Conservation (phyloP, 2,797 vertebrate species). For the Anniella stebbinsi region DNA sequence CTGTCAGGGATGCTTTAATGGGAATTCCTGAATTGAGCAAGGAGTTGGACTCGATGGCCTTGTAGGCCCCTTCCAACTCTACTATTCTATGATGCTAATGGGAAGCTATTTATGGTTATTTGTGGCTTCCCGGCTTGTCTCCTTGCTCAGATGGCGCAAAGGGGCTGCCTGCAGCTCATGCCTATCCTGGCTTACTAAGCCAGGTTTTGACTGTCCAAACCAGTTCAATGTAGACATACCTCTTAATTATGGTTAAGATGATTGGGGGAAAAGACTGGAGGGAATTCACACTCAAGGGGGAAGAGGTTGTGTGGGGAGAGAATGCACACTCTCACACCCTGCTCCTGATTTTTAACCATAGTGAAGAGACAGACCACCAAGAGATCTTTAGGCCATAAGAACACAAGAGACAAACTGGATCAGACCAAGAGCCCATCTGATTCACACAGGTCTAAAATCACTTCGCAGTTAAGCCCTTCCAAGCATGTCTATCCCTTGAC, state of each 20-base stretch:
- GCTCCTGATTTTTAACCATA: not conserved
- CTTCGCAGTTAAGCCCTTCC: not conserved
- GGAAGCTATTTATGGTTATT: not conserved
- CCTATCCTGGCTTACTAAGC: too few species aligned
- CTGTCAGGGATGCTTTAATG: too few species aligned
- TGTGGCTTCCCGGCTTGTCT: not conserved
- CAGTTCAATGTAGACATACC: not conserved
- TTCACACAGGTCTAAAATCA: not conserved
- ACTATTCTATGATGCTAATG: too few species aligned
- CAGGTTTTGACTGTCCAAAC: not conserved
- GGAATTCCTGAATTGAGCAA: too few species aligned
- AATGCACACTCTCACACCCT: not conserved
- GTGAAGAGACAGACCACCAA: not conserved
- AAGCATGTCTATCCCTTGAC: not conserved
- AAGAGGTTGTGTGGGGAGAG: not conserved
- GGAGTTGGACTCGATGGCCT: too few species aligned
- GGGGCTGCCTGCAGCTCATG: not conserved
- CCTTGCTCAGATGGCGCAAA: not conserved
- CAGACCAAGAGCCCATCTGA: too few species aligned
- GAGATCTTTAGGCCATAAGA: not conserved
- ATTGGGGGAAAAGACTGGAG: too few species aligned
- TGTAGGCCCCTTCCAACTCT: too few species aligned
- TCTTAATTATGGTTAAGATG: not conserved
- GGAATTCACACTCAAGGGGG: not conserved
- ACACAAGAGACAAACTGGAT: not conserved